Evolutionary conservation across 2,888 invertebrate genomes (phyloP).

Genomic region (Callyntrura sp.): DNA sequence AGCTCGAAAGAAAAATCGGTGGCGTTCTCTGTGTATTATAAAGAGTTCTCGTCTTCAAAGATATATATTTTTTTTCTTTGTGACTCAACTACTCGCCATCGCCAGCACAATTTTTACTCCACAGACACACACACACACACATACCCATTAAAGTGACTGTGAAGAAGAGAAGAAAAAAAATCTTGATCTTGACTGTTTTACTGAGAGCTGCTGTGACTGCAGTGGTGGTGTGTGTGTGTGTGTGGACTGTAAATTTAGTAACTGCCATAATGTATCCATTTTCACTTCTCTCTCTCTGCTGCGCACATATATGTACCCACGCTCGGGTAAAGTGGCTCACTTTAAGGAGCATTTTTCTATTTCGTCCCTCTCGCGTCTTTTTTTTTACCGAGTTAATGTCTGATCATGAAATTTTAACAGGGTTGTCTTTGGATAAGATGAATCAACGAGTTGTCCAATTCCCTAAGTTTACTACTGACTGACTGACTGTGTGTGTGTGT

Average conservation of each 20-base stretch:
- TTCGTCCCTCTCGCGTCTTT: constrained; percentile 30
- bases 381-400: neutral
- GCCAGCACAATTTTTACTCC: constrained; percentile 29
- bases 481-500: neutral
- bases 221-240: neutral
- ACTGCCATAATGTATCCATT: no score
- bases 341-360: constrained; percentile 15
- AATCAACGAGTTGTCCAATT: constrained; percentile 25
- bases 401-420: constrained; percentile 21
- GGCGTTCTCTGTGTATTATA: constrained; percentile 7
- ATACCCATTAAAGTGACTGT: constrained; percentile 31
- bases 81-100: constrained; percentile 38
- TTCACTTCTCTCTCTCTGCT: neutral
- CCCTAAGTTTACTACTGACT: neutral
- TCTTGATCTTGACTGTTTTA: constrained; percentile 11
- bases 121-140: no score
- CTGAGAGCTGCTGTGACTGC: neutral
- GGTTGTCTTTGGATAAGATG: constrained; percentile 25
- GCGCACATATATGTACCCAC: neutral
- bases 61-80: constrained; percentile 58
- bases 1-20: constrained; percentile 52
- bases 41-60: constrained; percentile 33
- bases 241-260: neutral
- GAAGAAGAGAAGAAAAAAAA: constrained; percentile 13
- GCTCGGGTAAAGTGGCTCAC: neutral